Evolutionary conservation across 2,797 vertebrate genomes (phyloP).

Genomic region (Furcifer pardalis): DNA sequence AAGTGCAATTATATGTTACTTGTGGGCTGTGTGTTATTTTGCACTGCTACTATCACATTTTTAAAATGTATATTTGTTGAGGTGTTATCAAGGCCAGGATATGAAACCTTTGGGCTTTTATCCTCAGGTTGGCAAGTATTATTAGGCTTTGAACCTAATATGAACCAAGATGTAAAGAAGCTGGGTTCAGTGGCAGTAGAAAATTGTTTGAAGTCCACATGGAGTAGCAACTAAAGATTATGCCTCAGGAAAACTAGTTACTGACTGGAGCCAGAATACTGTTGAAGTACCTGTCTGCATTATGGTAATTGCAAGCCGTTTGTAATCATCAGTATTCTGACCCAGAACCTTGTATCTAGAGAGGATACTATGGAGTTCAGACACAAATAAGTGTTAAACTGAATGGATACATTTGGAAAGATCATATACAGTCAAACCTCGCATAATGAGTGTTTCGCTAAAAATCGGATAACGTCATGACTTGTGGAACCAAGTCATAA

Average conservation of each 20-base stretch:
- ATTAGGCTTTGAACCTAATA: background rate
- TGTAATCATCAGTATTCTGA: no score
- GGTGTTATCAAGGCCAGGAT: background rate
- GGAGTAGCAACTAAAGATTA: background rate
- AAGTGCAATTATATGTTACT: no score
- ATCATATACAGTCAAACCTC: no score
- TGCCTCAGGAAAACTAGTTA: background rate
- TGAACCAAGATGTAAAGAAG: no score
- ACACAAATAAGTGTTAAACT: background rate
- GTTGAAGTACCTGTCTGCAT: no score
- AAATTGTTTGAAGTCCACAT: background rate
- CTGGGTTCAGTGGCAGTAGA: background rate
- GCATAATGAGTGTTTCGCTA: no score
- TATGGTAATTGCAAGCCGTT: no score
- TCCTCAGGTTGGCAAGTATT: background rate
- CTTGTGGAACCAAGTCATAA: no score
- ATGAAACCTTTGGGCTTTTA: background rate
- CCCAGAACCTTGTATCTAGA: rapidly evolving
- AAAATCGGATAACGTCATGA: no score
- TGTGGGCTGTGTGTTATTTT: background rate
- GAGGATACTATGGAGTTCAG: background rate
- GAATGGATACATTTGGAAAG: background rate
- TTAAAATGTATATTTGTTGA: conserved; percentile 7
- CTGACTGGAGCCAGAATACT: background rate
- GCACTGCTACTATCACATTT: background rate